Percentiles rank a stretch among this genome's conserved stretches.
These are phyloP conservation scores for Schrankia costaestrigalis DNA, from an alignment of 2,888 invertebrate species.

Conservation along the genomic window DNA sequence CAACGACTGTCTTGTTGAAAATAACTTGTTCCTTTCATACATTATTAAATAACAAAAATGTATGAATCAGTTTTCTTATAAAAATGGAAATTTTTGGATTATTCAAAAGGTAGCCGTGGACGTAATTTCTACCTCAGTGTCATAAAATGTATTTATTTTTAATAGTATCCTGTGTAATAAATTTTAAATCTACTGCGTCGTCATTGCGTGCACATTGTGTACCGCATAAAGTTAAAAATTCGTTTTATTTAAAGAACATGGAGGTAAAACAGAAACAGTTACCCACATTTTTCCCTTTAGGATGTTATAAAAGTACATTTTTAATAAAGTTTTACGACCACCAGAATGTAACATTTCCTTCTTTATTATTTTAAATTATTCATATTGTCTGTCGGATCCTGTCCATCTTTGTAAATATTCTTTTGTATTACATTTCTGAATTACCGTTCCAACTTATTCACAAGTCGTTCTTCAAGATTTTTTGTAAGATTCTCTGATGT, in stretches of 20 bases:
- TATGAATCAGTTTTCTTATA: too few relatives aligned
- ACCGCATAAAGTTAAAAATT: neutral
- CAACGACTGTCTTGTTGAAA: slow-evolving; percentile 10
- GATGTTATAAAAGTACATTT: slow-evolving; percentile 30
- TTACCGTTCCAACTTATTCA: slow-evolving; percentile 18
- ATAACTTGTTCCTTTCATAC: neutral
- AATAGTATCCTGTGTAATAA: too few relatives aligned
- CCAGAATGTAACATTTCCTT: slow-evolving; percentile 18
- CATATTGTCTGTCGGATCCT: slow-evolving; percentile 16
- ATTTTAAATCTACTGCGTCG: too few relatives aligned
- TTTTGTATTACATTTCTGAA: slow-evolving; percentile 21
- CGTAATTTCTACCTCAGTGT: too few relatives aligned
- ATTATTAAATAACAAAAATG: too few relatives aligned
- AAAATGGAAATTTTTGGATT: too few relatives aligned
- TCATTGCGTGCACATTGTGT: neutral
- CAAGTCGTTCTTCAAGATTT: too few relatives aligned
- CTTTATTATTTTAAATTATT: slow-evolving; percentile 32
- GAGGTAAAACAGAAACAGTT: slow-evolving; percentile 10
- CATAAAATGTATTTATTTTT: too few relatives aligned
- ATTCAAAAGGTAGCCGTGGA: too few relatives aligned
- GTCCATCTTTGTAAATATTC: slow-evolving; percentile 20
- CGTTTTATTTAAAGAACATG: slow-evolving; percentile 15
- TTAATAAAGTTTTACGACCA: slow-evolving; percentile 30
- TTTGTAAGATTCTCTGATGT: slow-evolving; percentile 31
- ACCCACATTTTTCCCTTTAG: slow-evolving; percentile 21